Conservation (phyloP, 1,140 invertebrate species). For the Drosophila kepulauana region DNA sequence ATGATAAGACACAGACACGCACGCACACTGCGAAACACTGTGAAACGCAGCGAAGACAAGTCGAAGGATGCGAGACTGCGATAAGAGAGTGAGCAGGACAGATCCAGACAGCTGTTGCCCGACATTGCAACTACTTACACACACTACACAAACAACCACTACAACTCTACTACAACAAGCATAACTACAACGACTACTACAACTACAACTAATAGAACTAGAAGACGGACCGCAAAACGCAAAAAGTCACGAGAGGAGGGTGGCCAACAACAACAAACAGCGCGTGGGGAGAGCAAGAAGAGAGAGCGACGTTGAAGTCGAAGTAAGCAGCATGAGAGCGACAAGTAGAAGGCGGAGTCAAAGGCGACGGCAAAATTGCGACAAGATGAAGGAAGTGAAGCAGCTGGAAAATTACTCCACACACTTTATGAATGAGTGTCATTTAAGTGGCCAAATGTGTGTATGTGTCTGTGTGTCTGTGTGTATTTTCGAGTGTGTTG, state of each 20-base stretch:
- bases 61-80: neutral
- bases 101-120: conserved; percentile 48
- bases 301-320: neutral
- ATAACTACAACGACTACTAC: neutral
- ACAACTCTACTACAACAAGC: conserved; percentile 26
- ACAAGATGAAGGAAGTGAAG: conserved; percentile 48
- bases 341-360: conserved; percentile 26
- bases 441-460: conserved; percentile 64
- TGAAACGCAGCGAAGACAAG: neutral
- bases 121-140: conserved; percentile 9
- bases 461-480: conserved; percentile 12
- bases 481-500: neutral
- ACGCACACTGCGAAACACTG: neutral
- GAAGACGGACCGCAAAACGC: conserved; percentile 22
- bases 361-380: conserved; percentile 25
- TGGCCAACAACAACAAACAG: neutral
- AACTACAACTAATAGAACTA: conserved; percentile 8
- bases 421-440: conserved; percentile 72
- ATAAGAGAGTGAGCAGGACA: neutral
- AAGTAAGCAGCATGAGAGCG: conserved; percentile 1
- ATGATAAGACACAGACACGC: conserved; percentile 54
- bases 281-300: neutral
- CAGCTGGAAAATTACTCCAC: conserved; percentile 74
- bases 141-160: neutral
- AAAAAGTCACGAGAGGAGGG: conserved; percentile 19